Percentiles rank a stretch among this genome's conserved stretches.
These are phyloP conservation scores for Nephrotoma guestfalica DNA, from an alignment of 2,888 invertebrate species.

Conservation along the genomic window DNA sequence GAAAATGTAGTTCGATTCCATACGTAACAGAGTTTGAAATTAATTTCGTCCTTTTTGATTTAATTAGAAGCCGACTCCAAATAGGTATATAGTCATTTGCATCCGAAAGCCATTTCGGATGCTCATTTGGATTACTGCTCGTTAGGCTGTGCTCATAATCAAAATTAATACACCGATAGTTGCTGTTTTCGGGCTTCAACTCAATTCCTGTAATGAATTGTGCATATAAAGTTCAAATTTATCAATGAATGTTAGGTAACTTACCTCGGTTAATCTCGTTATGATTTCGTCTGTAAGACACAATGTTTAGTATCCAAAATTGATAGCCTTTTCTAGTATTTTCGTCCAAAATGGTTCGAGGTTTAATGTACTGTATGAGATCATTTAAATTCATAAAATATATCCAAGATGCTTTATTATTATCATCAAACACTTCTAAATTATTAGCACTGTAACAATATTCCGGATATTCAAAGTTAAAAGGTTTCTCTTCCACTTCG, in stretches of 20 bases:
- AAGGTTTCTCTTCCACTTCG: constrained; percentile 13
- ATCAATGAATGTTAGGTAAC: not conserved
- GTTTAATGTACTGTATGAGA: constrained; percentile 23
- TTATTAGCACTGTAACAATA: not conserved
- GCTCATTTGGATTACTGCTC: not conserved
- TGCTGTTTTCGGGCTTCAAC: not conserved
- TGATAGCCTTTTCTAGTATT: not conserved
- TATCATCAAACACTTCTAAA: not conserved
- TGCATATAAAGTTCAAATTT: not conserved
- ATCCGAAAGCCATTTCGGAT: not conserved
- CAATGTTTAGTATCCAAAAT: not conserved
- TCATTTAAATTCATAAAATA: constrained; percentile 17
- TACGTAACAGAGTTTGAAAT: constrained; percentile 18
- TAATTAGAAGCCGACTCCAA: constrained; percentile 25
- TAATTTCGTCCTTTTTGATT: constrained; percentile 20
- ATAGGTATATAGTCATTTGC: constrained; percentile 16
- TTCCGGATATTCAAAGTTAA: constrained; percentile 10
- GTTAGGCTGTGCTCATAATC: not conserved
- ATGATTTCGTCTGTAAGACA: not conserved
- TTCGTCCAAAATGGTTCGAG: constrained; percentile 17
- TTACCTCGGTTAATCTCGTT: not conserved
- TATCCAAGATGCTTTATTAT: constrained; percentile 28
- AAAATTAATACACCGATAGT: not conserved
- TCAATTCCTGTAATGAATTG: not conserved
- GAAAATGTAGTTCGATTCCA: constrained; percentile 10